phyloP scores from a whole-genome alignment of 2,113 vertebrate genomes.

The Dicentrarchus labrax region DNA sequence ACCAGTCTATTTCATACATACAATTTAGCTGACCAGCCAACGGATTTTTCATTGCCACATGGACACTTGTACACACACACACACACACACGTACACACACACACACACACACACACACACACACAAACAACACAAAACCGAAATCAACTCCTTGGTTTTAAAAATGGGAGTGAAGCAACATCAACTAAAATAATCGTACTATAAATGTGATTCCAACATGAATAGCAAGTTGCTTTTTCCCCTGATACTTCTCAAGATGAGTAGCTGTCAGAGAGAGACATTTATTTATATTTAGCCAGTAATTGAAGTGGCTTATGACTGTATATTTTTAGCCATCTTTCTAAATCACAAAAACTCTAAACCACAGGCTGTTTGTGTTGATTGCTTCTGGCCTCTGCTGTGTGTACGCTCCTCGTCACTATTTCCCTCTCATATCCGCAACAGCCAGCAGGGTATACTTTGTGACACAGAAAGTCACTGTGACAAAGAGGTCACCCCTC shows the following conservation, averaged over 20 bases:
- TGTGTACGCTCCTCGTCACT: conserved; percentile 9
- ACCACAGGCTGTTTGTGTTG: conserved; percentile 49
- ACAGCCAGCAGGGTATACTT: conserved; percentile 11
- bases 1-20: background rate
- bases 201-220: conserved; percentile 30
- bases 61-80: background rate
- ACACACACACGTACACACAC: too few relatives aligned
- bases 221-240: conserved; percentile 29
- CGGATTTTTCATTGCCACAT: background rate
- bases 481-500: conserved; percentile 60
- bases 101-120: background rate
- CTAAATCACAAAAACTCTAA: conserved; percentile 63
- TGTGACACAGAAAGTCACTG: conserved; percentile 48
- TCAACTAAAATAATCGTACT: conserved; percentile 31
- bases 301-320: conserved; percentile 61
- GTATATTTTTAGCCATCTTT: conserved; percentile 71
- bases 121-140: background rate
- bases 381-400: background rate
- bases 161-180: conserved; percentile 20
- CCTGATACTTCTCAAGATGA: conserved; percentile 50
- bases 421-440: conserved; percentile 10
- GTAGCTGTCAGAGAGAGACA: conserved; percentile 53
- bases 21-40: background rate
- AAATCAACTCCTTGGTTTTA: conserved; percentile 18
- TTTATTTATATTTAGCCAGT: conserved; percentile 73